Evolutionary conservation across 2,888 invertebrate genomes (phyloP), one percentile per base, ranked within the genome.

Genomic region (Troilus luridus): DNA sequence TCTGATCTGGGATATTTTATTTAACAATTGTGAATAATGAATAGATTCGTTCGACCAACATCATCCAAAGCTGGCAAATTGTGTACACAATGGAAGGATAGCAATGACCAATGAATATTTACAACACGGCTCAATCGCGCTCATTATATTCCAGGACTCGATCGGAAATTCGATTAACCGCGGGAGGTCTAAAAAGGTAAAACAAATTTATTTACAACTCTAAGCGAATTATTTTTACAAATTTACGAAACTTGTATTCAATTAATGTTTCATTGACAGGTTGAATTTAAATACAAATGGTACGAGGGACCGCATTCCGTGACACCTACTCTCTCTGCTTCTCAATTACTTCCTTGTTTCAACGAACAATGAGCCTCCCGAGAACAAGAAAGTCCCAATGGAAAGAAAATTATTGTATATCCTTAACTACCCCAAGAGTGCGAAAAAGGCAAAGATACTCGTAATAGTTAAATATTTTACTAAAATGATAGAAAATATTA

Each of bases 261-360:
- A 77, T 77, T 77, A 41, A 77, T 21, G 72, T 41, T 77, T 41
- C 72, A 77, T 77, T 19, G 72, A 77, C 27, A 41, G 27, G 72
- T 41, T 19, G 19, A 77, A 77, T 77, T 77, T 77, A 77, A 77
- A 77, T 27, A 77, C 72, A 77, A 77, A 77, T 77, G 72, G 72
- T 41, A 27, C 67, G 27, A 24, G 14, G 67, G 27, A 67, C 67
- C 17, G 72, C 72, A 77, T 77, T 77, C 72, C 72, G 27, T 19
- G 17, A 77, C 72, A 77, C 72, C 72, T 41, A 77, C 72, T 41
- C 27, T 41, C 72, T 17, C 14, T 77, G 72, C 17, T 27, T 77
- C 72, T 77, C 72, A 77, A 77, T 77, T 19, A 77, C 27, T 77
- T 77, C 72, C 72, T 27, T 41, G 72, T 41, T 6, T 41, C 12